Conservation (phyloP, 2,888 invertebrate genomes). For the Deilephila porcellus region DNA sequence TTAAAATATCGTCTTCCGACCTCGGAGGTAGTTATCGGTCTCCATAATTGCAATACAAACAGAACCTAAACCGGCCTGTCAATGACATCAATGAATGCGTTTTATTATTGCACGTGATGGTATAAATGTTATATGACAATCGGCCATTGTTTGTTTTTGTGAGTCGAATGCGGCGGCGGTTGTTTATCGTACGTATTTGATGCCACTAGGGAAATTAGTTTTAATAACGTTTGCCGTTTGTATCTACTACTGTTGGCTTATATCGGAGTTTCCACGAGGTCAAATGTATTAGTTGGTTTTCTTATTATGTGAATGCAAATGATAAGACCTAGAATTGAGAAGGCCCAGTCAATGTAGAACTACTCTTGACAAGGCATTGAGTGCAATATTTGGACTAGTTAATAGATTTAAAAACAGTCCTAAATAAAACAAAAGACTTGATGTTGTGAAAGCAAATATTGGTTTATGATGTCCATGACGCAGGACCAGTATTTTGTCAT, state of each 20-base stretch:
- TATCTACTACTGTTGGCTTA: background rate
- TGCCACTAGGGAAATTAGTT: conserved; percentile 6
- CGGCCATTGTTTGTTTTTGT: conserved; percentile 6
- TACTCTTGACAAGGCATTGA: background rate
- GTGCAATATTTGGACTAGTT: no score
- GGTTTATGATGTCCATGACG: no score
- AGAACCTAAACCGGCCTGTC: background rate
- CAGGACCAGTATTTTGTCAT: no score
- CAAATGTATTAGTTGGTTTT: background rate
- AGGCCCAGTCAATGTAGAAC: background rate
- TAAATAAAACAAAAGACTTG: no score
- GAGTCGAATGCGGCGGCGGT: background rate
- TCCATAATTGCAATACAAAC: background rate
- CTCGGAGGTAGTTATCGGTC: no score
- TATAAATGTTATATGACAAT: background rate
- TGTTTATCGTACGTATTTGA: background rate
- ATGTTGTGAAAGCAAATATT: no score
- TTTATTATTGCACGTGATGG: background rate
- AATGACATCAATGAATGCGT: conserved; percentile 1
- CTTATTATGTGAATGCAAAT: background rate
- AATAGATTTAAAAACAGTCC: no score
- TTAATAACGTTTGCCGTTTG: conserved; percentile 5
- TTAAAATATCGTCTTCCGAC: no score
- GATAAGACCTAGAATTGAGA: no score
- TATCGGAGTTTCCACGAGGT: background rate